A percentile compares a stretch with the other conserved stretches of the same genome.
phyloP scores from a whole-genome alignment of 2,797 vertebrate genomes.

The Esox masquinongy region DNA sequence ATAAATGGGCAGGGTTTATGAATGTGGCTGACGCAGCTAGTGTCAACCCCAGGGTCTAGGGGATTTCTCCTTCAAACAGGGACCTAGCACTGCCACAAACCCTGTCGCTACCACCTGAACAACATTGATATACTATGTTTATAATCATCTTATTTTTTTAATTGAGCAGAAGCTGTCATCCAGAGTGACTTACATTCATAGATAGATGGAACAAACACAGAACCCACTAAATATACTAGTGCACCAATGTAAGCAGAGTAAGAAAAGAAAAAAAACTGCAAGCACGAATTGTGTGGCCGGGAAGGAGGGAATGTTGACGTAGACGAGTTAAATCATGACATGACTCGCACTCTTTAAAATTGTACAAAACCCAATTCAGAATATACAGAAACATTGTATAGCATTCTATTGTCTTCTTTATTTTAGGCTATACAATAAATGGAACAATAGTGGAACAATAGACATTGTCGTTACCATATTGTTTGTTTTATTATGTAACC shows the following conservation, averaged over 20 bases:
- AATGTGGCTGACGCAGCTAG: too few species aligned
- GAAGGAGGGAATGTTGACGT: too few species aligned
- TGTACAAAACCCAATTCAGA: background rate
- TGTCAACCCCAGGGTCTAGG: constrained; percentile 35
- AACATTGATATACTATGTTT: background rate
- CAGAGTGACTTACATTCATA: too few species aligned
- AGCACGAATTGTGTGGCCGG: too few species aligned
- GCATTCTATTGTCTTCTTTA: background rate
- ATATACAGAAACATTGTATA: background rate
- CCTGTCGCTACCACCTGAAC: background rate
- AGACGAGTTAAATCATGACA: too few species aligned
- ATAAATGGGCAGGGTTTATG: too few species aligned
- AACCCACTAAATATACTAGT: too few species aligned
- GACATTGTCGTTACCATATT: background rate
- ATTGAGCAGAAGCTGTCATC: too few species aligned
- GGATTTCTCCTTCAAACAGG: constrained; percentile 62
- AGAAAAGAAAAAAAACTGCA: too few species aligned
- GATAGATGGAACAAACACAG: too few species aligned
- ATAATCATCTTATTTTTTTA: too few species aligned
- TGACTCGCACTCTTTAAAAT: background rate
- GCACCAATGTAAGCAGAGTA: too few species aligned
- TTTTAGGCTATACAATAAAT: background rate
- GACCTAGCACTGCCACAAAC: constrained; percentile 63
- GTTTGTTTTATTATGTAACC: background rate
- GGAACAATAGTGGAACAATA: background rate